phyloP scores from a whole-genome alignment of 2,797 vertebrate genomes.

The Bothrops alternatus region DNA sequence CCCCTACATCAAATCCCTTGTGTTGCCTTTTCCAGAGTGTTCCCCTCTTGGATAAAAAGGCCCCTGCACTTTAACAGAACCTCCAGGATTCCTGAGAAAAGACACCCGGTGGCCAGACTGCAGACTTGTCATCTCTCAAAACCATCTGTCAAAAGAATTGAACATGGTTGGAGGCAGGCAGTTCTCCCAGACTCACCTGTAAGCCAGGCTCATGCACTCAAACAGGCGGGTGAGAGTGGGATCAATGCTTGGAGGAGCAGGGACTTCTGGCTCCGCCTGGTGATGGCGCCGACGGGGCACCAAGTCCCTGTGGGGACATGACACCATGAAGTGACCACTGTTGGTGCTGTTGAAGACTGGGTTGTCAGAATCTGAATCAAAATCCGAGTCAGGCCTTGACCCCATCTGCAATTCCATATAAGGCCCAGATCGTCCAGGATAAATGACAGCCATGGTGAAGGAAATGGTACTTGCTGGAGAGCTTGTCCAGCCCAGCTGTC shows the following conservation, averaged over 20 bases:
- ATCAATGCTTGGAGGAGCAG: slow-evolving; percentile 83
- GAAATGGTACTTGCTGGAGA: neutral
- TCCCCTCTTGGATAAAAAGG: neutral
- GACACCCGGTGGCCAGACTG: neutral
- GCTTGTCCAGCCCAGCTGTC: neutral
- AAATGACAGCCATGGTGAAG: slow-evolving; percentile 46
- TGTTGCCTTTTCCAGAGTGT: too few relatives aligned
- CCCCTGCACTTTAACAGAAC: neutral
- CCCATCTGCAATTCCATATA: slow-evolving; percentile 46
- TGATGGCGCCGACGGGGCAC: slow-evolving; percentile 72
- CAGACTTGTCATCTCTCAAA: neutral
- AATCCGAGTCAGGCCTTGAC: slow-evolving; percentile 69
- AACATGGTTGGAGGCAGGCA: neutral
- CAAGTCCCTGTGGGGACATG: slow-evolving; percentile 89
- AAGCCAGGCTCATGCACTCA: slow-evolving; percentile 97
- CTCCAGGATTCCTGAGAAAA: neutral
- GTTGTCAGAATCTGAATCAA: slow-evolving; percentile 81
- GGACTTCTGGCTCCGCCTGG: slow-evolving; percentile 53
- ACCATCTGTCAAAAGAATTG: neutral
- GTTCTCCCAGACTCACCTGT: slow-evolving; percentile 81
- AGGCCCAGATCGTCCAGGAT: slow-evolving; percentile 45
- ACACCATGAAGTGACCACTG: slow-evolving; percentile 99
- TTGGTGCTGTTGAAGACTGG: slow-evolving; percentile 59
- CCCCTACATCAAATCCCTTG: neutral
- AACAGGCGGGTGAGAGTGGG: slow-evolving; percentile 92